Base-by-base conservation (phyloP, 2,888 invertebrate genomes). In the Kuschelorhynchus macadamiae region DNA sequence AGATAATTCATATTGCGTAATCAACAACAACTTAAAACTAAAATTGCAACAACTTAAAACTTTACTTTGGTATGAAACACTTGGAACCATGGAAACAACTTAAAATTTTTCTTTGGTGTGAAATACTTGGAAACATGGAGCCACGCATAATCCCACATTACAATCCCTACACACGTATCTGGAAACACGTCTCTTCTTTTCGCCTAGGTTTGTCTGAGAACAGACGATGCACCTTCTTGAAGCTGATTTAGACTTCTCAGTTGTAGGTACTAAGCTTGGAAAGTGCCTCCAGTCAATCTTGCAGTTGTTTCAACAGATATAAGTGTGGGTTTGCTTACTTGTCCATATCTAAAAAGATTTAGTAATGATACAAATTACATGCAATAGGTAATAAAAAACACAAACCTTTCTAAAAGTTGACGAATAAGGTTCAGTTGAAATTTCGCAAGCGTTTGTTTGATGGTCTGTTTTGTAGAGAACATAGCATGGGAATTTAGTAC, bases 401-500 rank as follows among this genome's bases (percentile, higher is more conserved):
- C 59, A 12, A 41, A 67, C 63, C 53, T 63, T 53, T 63, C 36
- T 3, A 70, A 44, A 20, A 66, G 18, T 25, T 66, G 66, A 11
- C 56, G 66, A n/a, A 71, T 66, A 50, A 71, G 18, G 16, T 67
- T 32, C 46, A 66, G 30, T 16, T 67, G 67, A 61, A 71, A 71
- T 16, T 53, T 46, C 12, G 67, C 32, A 39, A 64, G 46, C n/a
- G 56, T 53, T 16, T 21, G 17, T 12, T 57, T 46, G 3, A n/a
- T 44, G 30, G 12, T 2, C 9, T 61, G 59, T 64, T 67, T 18
- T 4, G 60, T 71, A 11, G 20, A 25, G 39, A 42, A 62, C 50
- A 72, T 33, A 20, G 63, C 72, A 57, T 71, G 71, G 12, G 69
- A 50, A 67, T 76, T 74, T 63, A 78, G 55, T 25, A 78, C 41